phyloP scores from a whole-genome alignment of 2,113 vertebrate species.

The Leptobrachium ailaonicum region DNA sequence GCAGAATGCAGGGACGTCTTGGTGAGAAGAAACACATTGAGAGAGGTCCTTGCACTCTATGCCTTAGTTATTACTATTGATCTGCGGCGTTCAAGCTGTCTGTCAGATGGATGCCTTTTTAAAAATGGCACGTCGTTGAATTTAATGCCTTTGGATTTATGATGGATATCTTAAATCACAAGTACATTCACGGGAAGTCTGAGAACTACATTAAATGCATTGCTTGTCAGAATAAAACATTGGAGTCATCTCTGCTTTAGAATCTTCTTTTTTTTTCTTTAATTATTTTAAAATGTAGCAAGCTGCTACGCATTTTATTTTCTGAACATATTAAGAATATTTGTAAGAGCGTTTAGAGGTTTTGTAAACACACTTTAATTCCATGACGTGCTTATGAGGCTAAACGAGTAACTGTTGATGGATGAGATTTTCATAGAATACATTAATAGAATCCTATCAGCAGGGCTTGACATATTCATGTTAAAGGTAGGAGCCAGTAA shows the following conservation, averaged over 20 bases:
- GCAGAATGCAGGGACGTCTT: slow-evolving; percentile 6
- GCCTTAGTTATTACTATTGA: slow-evolving; percentile 36
- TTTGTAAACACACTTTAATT: too few species aligned
- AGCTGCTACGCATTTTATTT: too few species aligned
- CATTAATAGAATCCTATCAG: too few species aligned
- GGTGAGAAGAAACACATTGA: not conserved
- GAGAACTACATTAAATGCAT: not conserved
- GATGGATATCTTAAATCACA: slow-evolving; percentile 30
- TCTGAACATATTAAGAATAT: too few species aligned
- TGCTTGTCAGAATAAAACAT: not conserved
- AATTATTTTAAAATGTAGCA: too few species aligned
- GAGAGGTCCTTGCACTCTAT: slow-evolving; percentile 9
- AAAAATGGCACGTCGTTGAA: slow-evolving; percentile 27
- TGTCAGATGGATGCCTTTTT: slow-evolving; percentile 46
- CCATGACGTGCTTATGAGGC: too few species aligned
- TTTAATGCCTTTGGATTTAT: slow-evolving; percentile 26
- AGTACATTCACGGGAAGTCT: slow-evolving; percentile 10
- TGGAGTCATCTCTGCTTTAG: not conserved
- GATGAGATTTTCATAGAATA: too few species aligned
- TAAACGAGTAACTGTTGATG: too few species aligned
- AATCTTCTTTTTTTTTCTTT: not conserved
- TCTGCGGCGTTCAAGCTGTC: slow-evolving; percentile 39
- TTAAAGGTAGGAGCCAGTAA: too few species aligned
- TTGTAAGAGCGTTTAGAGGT: too few species aligned
- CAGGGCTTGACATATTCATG: too few species aligned